phyloP scores from a whole-genome alignment of 2,888 invertebrate genomes.

The Acleris holmiana region DNA sequence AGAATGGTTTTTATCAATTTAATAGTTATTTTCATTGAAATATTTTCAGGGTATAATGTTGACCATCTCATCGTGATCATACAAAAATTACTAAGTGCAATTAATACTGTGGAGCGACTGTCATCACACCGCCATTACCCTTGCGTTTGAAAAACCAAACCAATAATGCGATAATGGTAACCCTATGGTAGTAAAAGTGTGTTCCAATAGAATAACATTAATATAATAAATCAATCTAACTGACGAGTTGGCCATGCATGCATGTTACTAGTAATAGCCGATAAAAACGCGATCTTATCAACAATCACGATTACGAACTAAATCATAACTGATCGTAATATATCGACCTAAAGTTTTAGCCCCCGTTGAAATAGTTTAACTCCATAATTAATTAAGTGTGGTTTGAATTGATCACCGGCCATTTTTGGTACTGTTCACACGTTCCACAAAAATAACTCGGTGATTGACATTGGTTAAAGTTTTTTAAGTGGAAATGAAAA shows the following conservation, averaged over 20 bases:
- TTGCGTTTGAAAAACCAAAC: too few relatives aligned
- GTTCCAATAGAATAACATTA: too few relatives aligned
- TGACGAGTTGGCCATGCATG: conserved; percentile 20
- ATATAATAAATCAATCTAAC: conserved; percentile 2
- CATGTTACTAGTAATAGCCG: conserved; percentile 8
- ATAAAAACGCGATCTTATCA: conserved; percentile 32
- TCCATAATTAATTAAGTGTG: conserved; percentile 26
- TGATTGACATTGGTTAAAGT: conserved; percentile 3
- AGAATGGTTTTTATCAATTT: too few relatives aligned
- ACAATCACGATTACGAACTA: conserved; percentile 21
- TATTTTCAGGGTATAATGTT: too few relatives aligned
- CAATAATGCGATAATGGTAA: too few relatives aligned
- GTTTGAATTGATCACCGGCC: conserved; percentile 6
- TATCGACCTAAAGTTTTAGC: conserved; percentile 27
- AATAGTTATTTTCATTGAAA: too few relatives aligned
- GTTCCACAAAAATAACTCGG: conserved; percentile 25
- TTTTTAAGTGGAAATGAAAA: background rate
- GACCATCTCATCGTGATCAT: too few relatives aligned
- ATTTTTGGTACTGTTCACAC: conserved; percentile 30
- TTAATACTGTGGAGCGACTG: too few relatives aligned
- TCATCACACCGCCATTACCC: too few relatives aligned
- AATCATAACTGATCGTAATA: conserved; percentile 22
- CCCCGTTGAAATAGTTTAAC: conserved; percentile 18
- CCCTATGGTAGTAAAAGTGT: too few relatives aligned
- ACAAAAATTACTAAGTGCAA: too few relatives aligned